Percentiles rank a stretch among this genome's conserved stretches.
Evolutionary conservation across 2,888 invertebrate genomes (phyloP).

Genomic region (Aleiodes alternator): DNA sequence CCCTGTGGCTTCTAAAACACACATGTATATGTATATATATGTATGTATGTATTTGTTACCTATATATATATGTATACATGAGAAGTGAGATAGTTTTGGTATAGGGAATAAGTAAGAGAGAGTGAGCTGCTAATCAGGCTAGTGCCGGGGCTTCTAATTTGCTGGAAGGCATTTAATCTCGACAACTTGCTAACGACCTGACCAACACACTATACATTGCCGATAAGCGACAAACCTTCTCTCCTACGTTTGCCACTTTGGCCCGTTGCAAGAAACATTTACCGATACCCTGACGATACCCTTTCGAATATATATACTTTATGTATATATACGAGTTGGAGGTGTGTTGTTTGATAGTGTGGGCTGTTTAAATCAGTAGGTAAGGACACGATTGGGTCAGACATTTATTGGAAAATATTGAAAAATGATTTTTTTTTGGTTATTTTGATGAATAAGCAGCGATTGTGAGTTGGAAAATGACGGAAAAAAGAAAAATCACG

Average conservation of each 20-base stretch:
- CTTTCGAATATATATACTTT: background rate
- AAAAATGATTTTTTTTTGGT: background rate
- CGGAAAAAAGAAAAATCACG: too few species aligned
- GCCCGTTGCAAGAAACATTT: slow-evolving; percentile 35
- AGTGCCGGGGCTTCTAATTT: slow-evolving; percentile 70
- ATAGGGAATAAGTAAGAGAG: background rate
- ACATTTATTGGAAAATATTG: background rate
- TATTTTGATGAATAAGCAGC: too few species aligned
- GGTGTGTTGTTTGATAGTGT: background rate
- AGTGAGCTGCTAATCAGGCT: slow-evolving; percentile 67
- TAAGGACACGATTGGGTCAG: background rate
- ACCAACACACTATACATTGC: slow-evolving; percentile 70
- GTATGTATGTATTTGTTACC: too few species aligned
- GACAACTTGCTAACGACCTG: slow-evolving; percentile 75
- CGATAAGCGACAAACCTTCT: slow-evolving; percentile 41
- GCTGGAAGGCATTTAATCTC: slow-evolving; percentile 74
- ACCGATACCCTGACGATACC: slow-evolving; percentile 20
- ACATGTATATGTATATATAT: background rate
- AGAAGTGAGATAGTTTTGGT: background rate
- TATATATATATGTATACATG: background rate
- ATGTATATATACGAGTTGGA: background rate
- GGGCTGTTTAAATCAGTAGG: background rate
- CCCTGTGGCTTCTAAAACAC: slow-evolving; percentile 18
- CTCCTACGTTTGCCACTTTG: slow-evolving; percentile 6
- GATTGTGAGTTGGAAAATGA: too few species aligned